Evolutionary conservation across 2,113 vertebrate genomes (phyloP).

Genomic region (Lutjanus erythropterus): DNA sequence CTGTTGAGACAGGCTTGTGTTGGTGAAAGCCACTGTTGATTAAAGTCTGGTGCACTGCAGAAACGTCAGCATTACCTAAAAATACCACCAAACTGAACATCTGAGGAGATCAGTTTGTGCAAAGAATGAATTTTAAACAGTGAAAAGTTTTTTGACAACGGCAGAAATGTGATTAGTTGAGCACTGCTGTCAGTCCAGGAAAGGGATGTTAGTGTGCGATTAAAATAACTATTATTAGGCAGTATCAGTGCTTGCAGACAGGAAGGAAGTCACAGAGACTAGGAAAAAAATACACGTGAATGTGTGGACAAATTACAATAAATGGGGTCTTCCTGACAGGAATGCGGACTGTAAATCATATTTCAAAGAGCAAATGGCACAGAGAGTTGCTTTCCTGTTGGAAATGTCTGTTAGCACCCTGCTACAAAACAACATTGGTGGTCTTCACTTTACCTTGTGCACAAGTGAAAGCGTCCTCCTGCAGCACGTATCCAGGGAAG

Average conservation of each 20-base stretch:
- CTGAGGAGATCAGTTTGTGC: slow-evolving; percentile 19
- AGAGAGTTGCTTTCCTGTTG: slow-evolving; percentile 5
- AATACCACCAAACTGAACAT: slow-evolving; percentile 34
- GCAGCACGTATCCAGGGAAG: slow-evolving; percentile 88
- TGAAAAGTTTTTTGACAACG: slow-evolving; percentile 35
- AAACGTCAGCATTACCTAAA: slow-evolving; percentile 34
- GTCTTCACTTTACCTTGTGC: slow-evolving; percentile 83
- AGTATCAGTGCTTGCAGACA: slow-evolving; percentile 72
- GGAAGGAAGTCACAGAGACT: slow-evolving; percentile 72
- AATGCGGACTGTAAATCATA: slow-evolving; percentile 40
- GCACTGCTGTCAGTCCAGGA: slow-evolving; percentile 73
- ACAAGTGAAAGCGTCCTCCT: slow-evolving; percentile 88
- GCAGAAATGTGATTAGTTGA: slow-evolving; percentile 58
- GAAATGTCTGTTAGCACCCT: slow-evolving; percentile 23
- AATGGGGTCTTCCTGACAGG: slow-evolving; percentile 57
- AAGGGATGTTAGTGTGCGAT: slow-evolving; percentile 74
- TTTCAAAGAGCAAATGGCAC: slow-evolving; percentile 34
- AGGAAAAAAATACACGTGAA: slow-evolving; percentile 71
- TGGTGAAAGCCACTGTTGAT: slow-evolving; percentile 66
- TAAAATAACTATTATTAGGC: slow-evolving; percentile 72
- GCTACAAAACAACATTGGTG: slow-evolving; percentile 21
- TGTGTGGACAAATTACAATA: slow-evolving; percentile 60
- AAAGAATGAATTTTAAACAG: not conserved
- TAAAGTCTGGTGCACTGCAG: slow-evolving; percentile 47
- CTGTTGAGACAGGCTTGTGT: slow-evolving; percentile 77